Evolutionary conservation across 2,888 invertebrate species (phyloP).

Genomic region (Cryptophagus acutangulus): DNA sequence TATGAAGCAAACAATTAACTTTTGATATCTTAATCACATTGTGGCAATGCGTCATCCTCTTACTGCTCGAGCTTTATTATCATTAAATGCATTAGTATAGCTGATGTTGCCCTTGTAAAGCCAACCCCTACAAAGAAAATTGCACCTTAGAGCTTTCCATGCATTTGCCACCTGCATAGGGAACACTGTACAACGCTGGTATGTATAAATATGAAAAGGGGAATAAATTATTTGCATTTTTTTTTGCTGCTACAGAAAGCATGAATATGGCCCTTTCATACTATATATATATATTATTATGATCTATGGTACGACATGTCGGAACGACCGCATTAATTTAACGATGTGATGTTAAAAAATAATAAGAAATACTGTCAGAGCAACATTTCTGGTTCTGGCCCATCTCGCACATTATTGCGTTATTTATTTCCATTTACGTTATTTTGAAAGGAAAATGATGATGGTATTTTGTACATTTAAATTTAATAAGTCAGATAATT

Average conservation of each 20-base stretch:
- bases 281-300: too few relatives aligned
- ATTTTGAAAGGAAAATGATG: too few relatives aligned
- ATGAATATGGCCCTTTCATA: too few relatives aligned
- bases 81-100: conserved; percentile 11
- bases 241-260: conserved; percentile 1
- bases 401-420: too few relatives aligned
- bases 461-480: too few relatives aligned
- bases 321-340: conserved; percentile 2
- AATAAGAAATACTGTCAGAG: too few relatives aligned
- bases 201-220: too few relatives aligned
- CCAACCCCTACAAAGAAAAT: conserved; percentile 5
- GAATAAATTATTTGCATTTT: conserved; percentile 7
- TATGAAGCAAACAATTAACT: conserved; percentile 18
- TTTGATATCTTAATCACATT: conserved; percentile 25
- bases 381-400: too few relatives aligned
- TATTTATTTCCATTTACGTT: too few relatives aligned
- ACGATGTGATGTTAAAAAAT: conserved; percentile 1
- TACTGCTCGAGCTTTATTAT: conserved; percentile 6
- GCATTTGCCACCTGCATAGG: conserved; percentile 7
- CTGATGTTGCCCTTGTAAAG: conserved; percentile 3
- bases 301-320: too few relatives aligned
- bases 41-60: conserved; percentile 17
- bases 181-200: neutral
- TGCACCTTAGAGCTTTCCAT: conserved; percentile 5
- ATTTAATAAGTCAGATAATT: too few relatives aligned